Percentiles rank a stretch among this genome's conserved stretches.
Conservation (phyloP, 2,888 invertebrate species). For the Noctua janthe region DNA sequence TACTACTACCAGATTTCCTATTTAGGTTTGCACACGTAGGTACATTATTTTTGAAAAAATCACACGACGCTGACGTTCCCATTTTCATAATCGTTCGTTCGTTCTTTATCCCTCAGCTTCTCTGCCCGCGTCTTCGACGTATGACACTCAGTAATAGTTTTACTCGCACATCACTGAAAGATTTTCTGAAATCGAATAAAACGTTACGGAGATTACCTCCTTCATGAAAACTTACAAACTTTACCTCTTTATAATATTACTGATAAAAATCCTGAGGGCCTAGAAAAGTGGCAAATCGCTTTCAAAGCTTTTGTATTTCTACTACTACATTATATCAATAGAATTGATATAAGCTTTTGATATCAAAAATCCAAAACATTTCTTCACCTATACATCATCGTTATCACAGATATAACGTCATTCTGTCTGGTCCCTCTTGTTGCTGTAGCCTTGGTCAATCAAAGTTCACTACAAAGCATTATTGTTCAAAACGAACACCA, state of each 20-base stretch:
- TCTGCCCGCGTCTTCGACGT: neutral
- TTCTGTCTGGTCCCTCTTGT: neutral
- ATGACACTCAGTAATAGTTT: neutral
- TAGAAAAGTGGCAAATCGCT: neutral
- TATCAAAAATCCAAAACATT: neutral
- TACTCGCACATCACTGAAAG: too few species aligned
- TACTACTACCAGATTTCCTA: neutral
- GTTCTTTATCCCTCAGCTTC: neutral
- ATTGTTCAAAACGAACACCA: constrained; percentile 23
- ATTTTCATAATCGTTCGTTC: neutral
- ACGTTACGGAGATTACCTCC: too few species aligned
- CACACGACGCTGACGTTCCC: neutral
- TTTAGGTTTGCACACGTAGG: neutral
- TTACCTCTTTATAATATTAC: too few species aligned
- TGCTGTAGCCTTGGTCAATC: neutral
- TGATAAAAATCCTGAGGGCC: neutral
- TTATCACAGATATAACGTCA: neutral
- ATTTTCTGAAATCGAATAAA: too few species aligned
- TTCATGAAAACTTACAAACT: too few species aligned
- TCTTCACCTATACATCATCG: neutral
- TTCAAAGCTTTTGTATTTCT: neutral
- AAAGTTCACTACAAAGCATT: neutral
- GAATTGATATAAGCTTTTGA: neutral
- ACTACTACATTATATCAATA: neutral
- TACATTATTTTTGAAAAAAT: neutral